Percentiles rank a stretch among this genome's conserved stretches.
Conservation (phyloP, 1,140 invertebrate genomes). For the Apocrypta bakeri region DNA sequence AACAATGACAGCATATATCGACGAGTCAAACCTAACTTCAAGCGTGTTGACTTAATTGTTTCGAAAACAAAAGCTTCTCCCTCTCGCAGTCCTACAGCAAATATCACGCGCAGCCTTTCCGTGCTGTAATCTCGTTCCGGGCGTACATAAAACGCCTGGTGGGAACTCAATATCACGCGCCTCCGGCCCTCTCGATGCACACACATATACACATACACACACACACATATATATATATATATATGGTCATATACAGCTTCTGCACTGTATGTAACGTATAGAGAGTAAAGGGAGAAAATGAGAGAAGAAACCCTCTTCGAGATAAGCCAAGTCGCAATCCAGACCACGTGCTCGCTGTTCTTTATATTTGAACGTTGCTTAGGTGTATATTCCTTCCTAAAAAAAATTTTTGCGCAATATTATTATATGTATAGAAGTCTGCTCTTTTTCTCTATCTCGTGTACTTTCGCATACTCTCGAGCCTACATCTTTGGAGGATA, state of each 20-base stretch:
- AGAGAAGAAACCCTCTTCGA: not conserved
- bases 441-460: not conserved
- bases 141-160: not conserved
- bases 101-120: not conserved
- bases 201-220: too few relatives aligned
- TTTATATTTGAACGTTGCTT: not conserved
- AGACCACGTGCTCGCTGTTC: conserved; percentile 24
- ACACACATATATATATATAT: too few relatives aligned
- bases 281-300: not conserved
- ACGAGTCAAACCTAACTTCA: not conserved
- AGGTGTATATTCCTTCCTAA: not conserved
- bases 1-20: too few relatives aligned
- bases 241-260: too few relatives aligned
- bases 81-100: not conserved
- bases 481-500: not conserved
- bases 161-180: not conserved
- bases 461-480: not conserved
- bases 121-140: not conserved
- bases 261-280: not conserved
- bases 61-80: not conserved
- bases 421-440: not conserved
- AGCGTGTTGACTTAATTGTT: not conserved
- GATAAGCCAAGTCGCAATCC: conserved; percentile 35
- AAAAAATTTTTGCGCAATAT: not conserved
- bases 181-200: too few relatives aligned